Conservation (phyloP, 2,797 vertebrate genomes). For the Yasuhikotakia modesta region DNA sequence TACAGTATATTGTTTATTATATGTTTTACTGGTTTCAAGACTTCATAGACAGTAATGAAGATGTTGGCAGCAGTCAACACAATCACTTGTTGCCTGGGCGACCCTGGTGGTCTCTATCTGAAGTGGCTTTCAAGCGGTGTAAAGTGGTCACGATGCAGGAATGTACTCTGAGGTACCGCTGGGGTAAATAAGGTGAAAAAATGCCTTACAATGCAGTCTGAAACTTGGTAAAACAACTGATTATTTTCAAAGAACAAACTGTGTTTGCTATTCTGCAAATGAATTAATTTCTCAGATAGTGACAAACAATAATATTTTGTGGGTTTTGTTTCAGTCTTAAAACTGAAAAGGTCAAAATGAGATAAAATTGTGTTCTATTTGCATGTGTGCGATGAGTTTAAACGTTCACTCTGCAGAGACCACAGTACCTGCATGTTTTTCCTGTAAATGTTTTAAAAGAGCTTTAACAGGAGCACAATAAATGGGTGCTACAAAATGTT, state of each 20-base stretch:
- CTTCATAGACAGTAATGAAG: not conserved
- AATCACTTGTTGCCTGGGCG: conserved; percentile 27
- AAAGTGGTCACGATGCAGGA: conserved; percentile 21
- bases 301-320: not conserved
- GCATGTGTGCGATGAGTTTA: not conserved
- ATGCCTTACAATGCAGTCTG: not conserved
- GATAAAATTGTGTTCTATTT: not conserved
- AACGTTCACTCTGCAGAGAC: not conserved
- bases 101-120: conserved; percentile 35
- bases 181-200: not conserved
- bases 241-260: not conserved
- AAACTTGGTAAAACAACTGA: not conserved
- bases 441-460: not conserved
- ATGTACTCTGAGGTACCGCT: conserved; percentile 7
- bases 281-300: not conserved
- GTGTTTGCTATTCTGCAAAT: not conserved
- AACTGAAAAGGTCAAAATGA: not conserved
- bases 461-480: not conserved
- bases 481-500: too few species aligned
- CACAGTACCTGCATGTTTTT: not conserved
- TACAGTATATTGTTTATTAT: not conserved
- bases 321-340: conserved; percentile 1
- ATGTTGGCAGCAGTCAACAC: conserved; percentile 2
- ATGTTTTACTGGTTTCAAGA: not conserved
- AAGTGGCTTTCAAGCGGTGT: conserved; percentile 18